phyloP scores from a whole-genome alignment of 2,888 invertebrate genomes.

The Dolichomitus sp. region DNA sequence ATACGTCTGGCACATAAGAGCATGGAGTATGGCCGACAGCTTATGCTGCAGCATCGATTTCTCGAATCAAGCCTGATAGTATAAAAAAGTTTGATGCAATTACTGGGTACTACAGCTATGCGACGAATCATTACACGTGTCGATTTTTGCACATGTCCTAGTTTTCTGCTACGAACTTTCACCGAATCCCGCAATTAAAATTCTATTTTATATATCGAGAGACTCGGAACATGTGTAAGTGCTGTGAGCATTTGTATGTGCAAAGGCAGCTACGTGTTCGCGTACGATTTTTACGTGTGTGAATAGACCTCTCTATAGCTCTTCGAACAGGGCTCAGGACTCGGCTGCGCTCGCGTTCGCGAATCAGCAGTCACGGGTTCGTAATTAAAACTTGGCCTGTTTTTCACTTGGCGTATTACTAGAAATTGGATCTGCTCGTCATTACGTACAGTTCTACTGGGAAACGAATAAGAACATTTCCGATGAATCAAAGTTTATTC shows the following conservation, averaged over 20 bases:
- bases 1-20: slow-evolving; percentile 58
- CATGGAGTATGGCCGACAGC: slow-evolving; percentile 58
- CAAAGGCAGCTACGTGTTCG: slow-evolving; percentile 29
- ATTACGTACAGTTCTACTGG: slow-evolving; percentile 29
- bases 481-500: neutral
- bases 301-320: slow-evolving; percentile 37
- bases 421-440: slow-evolving; percentile 42
- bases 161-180: slow-evolving; percentile 22
- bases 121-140: slow-evolving; percentile 64
- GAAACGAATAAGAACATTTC: slow-evolving; percentile 5
- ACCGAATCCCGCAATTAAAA: slow-evolving; percentile 68
- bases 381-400: slow-evolving; percentile 63
- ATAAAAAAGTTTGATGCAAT: slow-evolving; percentile 21
- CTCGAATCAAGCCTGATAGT: slow-evolving; percentile 51
- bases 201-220: slow-evolving; percentile 65
- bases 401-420: slow-evolving; percentile 44
- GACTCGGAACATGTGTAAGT: slow-evolving; percentile 39
- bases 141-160: slow-evolving; percentile 39
- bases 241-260: slow-evolving; percentile 24
- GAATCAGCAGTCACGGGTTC: slow-evolving; percentile 53
- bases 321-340: slow-evolving; percentile 8
- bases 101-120: slow-evolving; percentile 42
- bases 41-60: slow-evolving; percentile 57
- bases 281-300: slow-evolving; percentile 45
- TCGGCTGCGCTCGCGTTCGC: slow-evolving; percentile 11